Evolutionary conservation across 1,140 invertebrate genomes (phyloP).

Genomic region (Pissodes strobi): DNA sequence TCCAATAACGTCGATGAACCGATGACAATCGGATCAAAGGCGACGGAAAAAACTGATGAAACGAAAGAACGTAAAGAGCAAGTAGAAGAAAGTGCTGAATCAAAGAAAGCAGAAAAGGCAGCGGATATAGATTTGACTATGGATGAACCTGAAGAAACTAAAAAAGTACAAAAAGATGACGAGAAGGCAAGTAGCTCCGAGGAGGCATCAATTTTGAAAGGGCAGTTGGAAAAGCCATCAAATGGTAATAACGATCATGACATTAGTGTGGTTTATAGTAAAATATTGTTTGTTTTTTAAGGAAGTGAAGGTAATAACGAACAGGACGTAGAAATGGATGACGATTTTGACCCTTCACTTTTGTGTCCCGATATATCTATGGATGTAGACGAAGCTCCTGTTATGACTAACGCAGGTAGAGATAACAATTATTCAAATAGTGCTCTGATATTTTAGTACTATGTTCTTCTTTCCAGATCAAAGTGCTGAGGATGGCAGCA

Average conservation of each 20-base stretch:
- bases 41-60: background rate
- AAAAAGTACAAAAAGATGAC: too few relatives aligned
- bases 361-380: constrained; percentile 48
- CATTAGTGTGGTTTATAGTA: background rate
- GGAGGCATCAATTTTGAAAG: constrained; percentile 10
- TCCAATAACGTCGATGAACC: too few relatives aligned
- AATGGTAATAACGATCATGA: background rate
- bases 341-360: constrained; percentile 47
- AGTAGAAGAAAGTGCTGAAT: constrained; percentile 4
- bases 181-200: background rate
- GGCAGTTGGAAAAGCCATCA: constrained; percentile 1
- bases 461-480: constrained; percentile 1
- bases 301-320: constrained; percentile 7
- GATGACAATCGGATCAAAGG: too few relatives aligned
- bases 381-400: constrained; percentile 46
- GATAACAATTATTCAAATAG: too few relatives aligned
- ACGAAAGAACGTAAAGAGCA: background rate
- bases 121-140: background rate
- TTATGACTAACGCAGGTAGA: constrained; percentile 38
- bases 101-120: background rate
- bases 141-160: background rate
- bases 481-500: constrained; percentile 14
- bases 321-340: constrained; percentile 40
- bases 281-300: background rate
- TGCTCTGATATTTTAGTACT: too few relatives aligned